Evolutionary conservation across 2,888 invertebrate genomes (phyloP).

Genomic region (Hermodice carunculata): DNA sequence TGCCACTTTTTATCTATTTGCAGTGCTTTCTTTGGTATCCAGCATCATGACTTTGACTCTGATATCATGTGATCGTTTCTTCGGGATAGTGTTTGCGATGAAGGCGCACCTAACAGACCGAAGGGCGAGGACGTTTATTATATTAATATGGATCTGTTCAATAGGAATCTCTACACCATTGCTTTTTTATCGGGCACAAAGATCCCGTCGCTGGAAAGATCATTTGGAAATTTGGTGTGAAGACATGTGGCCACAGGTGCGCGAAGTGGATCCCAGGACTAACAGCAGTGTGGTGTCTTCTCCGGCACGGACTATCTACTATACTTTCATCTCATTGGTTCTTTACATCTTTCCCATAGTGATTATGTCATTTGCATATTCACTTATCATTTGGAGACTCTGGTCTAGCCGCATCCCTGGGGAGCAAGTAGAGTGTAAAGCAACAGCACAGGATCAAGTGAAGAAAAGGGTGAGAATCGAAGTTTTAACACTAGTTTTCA

Average conservation of each 20-base stretch:
- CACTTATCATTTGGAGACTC: slow-evolving; percentile 77
- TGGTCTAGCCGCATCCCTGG: slow-evolving; percentile 69
- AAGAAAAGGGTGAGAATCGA: slow-evolving; percentile 66
- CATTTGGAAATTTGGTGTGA: slow-evolving; percentile 83
- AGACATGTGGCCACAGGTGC: slow-evolving; percentile 71
- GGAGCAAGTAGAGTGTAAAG: slow-evolving; percentile 59
- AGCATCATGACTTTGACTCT: slow-evolving; percentile 83
- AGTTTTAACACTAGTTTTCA: too few species aligned
- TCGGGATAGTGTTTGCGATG: slow-evolving; percentile 82
- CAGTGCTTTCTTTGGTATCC: slow-evolving; percentile 80
- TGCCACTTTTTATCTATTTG: slow-evolving; percentile 35
- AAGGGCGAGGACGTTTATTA: slow-evolving; percentile 73
- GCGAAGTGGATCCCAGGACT: slow-evolving; percentile 21
- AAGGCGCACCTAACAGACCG: slow-evolving; percentile 79
- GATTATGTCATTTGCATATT: slow-evolving; percentile 80
- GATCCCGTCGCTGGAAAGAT: slow-evolving; percentile 82
- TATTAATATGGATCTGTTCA: slow-evolving; percentile 78
- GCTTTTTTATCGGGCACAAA: slow-evolving; percentile 63
- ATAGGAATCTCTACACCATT: slow-evolving; percentile 74
- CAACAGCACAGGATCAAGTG: slow-evolving; percentile 57
- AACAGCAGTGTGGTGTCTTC: slow-evolving; percentile 25
- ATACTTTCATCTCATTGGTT: slow-evolving; percentile 82
- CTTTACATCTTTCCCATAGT: slow-evolving; percentile 84
- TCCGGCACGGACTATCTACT: slow-evolving; percentile 79
- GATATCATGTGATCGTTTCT: slow-evolving; percentile 86